Base-by-base conservation (phyloP, 2,888 invertebrate genomes). In the Scaptodrosophila latifasciaeformis region DNA sequence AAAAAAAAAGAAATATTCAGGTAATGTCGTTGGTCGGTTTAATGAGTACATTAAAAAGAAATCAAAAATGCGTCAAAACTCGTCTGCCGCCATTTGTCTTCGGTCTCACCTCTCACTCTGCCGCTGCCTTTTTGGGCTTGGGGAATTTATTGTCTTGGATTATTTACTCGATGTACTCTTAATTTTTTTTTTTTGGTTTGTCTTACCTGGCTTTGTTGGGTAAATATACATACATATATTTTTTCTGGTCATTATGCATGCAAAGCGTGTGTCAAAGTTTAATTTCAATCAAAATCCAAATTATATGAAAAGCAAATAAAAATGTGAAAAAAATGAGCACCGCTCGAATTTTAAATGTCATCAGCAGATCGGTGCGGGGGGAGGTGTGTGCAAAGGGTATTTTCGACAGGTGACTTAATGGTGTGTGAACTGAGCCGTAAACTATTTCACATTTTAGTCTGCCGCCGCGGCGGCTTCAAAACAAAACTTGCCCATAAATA, bases 211-310 rank as follows among this genome's bases (percentile, higher is more conserved):
- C n/a, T n/a, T n/a, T n/a, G n/a, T n/a, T n/a, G n/a, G n/a, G n/a
- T n/a, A n/a, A n/a, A n/a, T n/a, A n/a, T n/a, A n/a, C n/a, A 44
- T 44, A 18, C 31, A 37, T 10, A 10, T 19, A 12, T 40, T 49
- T 29, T 18, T 45, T n/a, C 30, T 31, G 15, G 3, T 42, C 49
- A 81, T 76, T 76, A 54, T 35, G 43, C 45, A 81, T 81, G 76
- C 80, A 58, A 58, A 60, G 49, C 80, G 51, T 54, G 79, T 34
- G 58, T 52, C 47, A 50, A 65, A 71, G 58, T 76, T 79, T 62
- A 79, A 66, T 66, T 69, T 62, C 66, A 78, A 81, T 78, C 72
- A 75, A 78, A 81, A 68, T 71, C 72, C 55, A 64, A 78, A 81
- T 78, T 67, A 78, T 81, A 63, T 62, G 62, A 74, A 78, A 74